Base-by-base conservation (phyloP, 2,888 invertebrate genomes). In the Sesamia inferens region DNA sequence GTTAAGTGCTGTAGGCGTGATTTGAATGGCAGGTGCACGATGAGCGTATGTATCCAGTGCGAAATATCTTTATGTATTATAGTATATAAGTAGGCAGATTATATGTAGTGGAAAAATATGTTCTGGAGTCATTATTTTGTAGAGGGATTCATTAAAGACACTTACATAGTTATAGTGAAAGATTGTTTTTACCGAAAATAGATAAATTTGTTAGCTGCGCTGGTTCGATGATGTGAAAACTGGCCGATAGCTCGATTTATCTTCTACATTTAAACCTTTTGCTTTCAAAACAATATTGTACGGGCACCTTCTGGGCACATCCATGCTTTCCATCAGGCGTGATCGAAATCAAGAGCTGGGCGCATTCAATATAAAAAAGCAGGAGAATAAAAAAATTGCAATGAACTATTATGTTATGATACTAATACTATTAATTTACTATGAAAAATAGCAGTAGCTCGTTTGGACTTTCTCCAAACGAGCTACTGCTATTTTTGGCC, bases 11-110 rank as follows among this genome's bases (percentile, higher is more conserved):
- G 92, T 90, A 93, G 92, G 93, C 92, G 93, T 93, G 92, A 93
- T 93, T 92, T 91, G 93, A 90, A 92, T 91, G 92, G 93, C 94
- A 94, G 94, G 93, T 94, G 94, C 91, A 91, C 89, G 90, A 79
- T 77, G 82, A 74, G 54, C 74, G 80, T 87, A 85, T 80, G 87
- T 89, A 88, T 88, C 85, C 80, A 84, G 81, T 68, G 88, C 83
- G 86, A 89, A 90, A 91, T 88, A 90, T 90, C 91, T 91, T 91
- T 91, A 92, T 91, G 87, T 92, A 90, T 79, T 81, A 70, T 66
- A 44, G 70, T 75, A 85, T 57, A 81, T 87, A 85, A 73, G 72
- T 79, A 71, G 68, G 39, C 6, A 66, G 74, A 57, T 72, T 78
- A 78, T 78, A 66, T 39, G 70, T 24, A 58, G 51, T 31, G 24